These are phyloP conservation scores for Bathynomus jamesi DNA, from an alignment of 1,140 invertebrate genomes.

Conservation along the genomic window DNA sequence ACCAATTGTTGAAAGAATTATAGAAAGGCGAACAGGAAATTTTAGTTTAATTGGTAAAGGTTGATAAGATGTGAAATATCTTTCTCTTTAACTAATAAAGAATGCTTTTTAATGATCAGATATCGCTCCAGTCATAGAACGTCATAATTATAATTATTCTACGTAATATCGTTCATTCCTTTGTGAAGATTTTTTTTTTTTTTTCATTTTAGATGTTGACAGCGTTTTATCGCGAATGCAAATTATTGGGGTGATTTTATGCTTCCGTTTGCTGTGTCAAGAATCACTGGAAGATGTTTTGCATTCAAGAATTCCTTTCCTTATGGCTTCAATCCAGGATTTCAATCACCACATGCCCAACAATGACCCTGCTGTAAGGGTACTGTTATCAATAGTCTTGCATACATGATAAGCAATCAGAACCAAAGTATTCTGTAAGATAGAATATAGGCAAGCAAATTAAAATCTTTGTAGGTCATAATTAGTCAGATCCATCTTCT, in stretches of 20 bases:
- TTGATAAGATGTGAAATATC: no score
- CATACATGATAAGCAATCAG: no score
- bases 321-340: conserved; percentile 86
- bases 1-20: no score
- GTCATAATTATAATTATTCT: neutral
- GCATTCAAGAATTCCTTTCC: conserved; percentile 89
- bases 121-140: neutral
- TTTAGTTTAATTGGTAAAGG: no score
- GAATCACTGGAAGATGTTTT: conserved; percentile 87
- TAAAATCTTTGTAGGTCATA: no score
- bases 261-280: conserved; percentile 87
- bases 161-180: neutral
- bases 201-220: conserved; percentile 31
- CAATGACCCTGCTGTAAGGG: conserved; percentile 48
- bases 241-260: conserved; percentile 93
- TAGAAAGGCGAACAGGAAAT: no score
- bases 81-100: no score
- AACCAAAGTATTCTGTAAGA: no score
- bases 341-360: conserved; percentile 79
- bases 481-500: no score
- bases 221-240: conserved; percentile 60
- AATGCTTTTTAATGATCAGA: no score
- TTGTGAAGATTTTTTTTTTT: neutral
- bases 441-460: no score
- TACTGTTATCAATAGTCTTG: no score